A percentile compares a stretch with the other conserved stretches of the same genome.
Conservation (phyloP, 2,888 invertebrate genomes). For the Globia sparganii region DNA sequence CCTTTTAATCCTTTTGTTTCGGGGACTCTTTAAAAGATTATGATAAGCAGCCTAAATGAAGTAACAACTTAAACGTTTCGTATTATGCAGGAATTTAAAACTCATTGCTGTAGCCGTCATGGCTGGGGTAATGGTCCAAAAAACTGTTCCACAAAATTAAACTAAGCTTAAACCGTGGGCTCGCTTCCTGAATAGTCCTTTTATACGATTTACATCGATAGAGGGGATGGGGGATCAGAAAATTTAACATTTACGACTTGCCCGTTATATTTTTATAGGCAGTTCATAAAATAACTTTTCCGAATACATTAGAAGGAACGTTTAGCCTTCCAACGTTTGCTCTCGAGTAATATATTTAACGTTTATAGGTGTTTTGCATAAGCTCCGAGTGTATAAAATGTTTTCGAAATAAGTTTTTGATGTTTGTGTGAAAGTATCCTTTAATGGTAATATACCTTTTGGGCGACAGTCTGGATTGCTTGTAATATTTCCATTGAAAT, state of each 20-base stretch:
- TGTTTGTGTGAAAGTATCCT: slow-evolving; percentile 65
- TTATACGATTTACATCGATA: slow-evolving; percentile 82
- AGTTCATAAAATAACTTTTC: slow-evolving; percentile 87
- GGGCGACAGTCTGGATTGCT: slow-evolving; percentile 45
- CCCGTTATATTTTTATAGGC: slow-evolving; percentile 88
- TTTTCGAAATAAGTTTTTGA: slow-evolving; percentile 76
- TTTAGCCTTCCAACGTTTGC: slow-evolving; percentile 80
- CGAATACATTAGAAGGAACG: slow-evolving; percentile 84
- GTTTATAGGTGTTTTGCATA: slow-evolving; percentile 86
- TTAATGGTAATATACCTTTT: slow-evolving; percentile 57
- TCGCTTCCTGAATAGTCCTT: slow-evolving; percentile 71
- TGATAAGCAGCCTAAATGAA: slow-evolving; percentile 70
- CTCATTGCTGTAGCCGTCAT: slow-evolving; percentile 72
- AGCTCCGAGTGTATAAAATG: slow-evolving; percentile 79
- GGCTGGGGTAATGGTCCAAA: slow-evolving; percentile 77
- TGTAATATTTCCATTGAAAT: slow-evolving; percentile 51
- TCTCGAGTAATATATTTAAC: slow-evolving; percentile 84
- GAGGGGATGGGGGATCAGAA: slow-evolving; percentile 71
- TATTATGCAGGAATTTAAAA: slow-evolving; percentile 76
- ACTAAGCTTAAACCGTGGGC: slow-evolving; percentile 75
- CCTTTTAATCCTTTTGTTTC: slow-evolving; percentile 70
- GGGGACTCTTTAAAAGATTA: slow-evolving; percentile 73
- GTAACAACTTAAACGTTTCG: slow-evolving; percentile 71
- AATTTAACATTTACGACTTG: slow-evolving; percentile 84
- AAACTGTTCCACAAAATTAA: slow-evolving; percentile 81